Percentiles rank a stretch among this genome's conserved stretches.
Conservation (phyloP, 2,113 vertebrate genomes). For the Morone chrysops region DNA sequence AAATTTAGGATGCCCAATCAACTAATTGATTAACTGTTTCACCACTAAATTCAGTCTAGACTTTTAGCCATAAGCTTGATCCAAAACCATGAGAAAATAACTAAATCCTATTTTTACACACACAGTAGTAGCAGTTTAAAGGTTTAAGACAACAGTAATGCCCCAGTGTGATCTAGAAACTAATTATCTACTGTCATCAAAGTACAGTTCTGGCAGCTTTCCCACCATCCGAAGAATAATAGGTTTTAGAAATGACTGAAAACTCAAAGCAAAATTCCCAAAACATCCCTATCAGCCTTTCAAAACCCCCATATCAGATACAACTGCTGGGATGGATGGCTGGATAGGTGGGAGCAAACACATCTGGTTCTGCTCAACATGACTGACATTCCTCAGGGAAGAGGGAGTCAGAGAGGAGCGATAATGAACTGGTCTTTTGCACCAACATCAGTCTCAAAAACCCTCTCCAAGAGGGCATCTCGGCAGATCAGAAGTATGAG, state of each 20-base stretch:
- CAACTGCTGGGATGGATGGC: neutral
- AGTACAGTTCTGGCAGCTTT: neutral
- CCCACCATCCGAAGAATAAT: neutral
- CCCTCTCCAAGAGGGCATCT: neutral
- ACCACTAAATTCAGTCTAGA: neutral
- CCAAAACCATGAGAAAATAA: neutral
- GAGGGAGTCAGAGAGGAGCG: constrained; percentile 11
- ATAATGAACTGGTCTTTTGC: constrained; percentile 10
- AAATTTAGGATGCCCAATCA: neutral
- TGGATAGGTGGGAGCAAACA: constrained; percentile 21
- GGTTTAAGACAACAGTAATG: neutral
- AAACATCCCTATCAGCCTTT: neutral
- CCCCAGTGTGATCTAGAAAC: neutral
- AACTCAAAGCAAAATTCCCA: neutral
- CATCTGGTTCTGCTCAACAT: constrained; percentile 66
- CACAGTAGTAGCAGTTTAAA: neutral
- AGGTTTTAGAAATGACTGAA: neutral
- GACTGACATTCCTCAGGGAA: constrained; percentile 57
- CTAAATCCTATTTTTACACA: neutral
- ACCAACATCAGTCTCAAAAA: neutral
- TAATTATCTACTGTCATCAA: neutral
- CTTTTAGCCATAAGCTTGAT: neutral
- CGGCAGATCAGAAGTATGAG: constrained; percentile 32
- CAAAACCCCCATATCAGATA: neutral
- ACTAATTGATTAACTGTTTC: neutral